These are phyloP conservation scores for Taenaris catops DNA, from an alignment of 2,888 invertebrate species.

Conservation along the genomic window DNA sequence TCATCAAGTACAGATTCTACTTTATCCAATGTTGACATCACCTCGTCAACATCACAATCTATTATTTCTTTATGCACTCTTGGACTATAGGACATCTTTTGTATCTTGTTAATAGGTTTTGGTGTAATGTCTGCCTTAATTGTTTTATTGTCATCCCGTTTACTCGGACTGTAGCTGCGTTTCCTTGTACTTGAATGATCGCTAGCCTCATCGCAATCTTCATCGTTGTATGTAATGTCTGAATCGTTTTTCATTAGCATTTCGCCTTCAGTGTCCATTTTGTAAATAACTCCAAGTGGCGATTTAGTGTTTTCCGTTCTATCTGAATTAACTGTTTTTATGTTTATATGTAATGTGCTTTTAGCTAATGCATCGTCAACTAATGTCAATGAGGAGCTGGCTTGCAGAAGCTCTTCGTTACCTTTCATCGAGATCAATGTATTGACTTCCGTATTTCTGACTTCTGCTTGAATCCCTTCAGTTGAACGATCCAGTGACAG, in stretches of 20 bases:
- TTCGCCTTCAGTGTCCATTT: slow-evolving; percentile 25
- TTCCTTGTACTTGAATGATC: slow-evolving; percentile 37
- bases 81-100: slow-evolving; percentile 41
- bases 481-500: slow-evolving; percentile 34
- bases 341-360: slow-evolving; percentile 25
- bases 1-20: background rate
- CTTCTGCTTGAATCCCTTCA: slow-evolving; percentile 25
- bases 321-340: slow-evolving; percentile 10
- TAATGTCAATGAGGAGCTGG: slow-evolving; percentile 50
- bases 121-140: slow-evolving; percentile 42
- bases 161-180: slow-evolving; percentile 40
- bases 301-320: slow-evolving; percentile 20
- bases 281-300: slow-evolving; percentile 35
- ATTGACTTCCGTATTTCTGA: slow-evolving; percentile 45
- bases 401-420: slow-evolving; percentile 46
- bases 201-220: slow-evolving; percentile 15
- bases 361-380: slow-evolving; percentile 43
- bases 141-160: slow-evolving; percentile 22
- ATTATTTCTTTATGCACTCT: no score
- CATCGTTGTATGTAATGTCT: slow-evolving; percentile 30
- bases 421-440: slow-evolving; percentile 57
- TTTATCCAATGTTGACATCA: slow-evolving; percentile 11
- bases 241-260: slow-evolving; percentile 28
- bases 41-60: slow-evolving; percentile 24
- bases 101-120: slow-evolving; percentile 48